These are phyloP conservation scores for Eudorcas thomsonii DNA, from an alignment of 2,113 vertebrate species.

Conservation along the genomic window DNA sequence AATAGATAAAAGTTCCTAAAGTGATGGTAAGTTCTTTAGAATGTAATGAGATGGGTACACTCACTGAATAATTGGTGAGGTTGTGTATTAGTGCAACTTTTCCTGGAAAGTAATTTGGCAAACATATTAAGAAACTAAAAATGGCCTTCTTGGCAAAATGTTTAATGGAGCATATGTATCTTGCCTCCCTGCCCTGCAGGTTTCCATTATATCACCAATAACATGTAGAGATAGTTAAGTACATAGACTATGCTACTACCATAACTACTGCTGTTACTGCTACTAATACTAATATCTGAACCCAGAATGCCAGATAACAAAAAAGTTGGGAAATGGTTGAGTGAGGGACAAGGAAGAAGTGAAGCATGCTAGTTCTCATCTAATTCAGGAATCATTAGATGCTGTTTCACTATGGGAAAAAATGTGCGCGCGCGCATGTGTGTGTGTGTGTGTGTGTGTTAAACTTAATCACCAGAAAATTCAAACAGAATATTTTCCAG, in stretches of 20 bases:
- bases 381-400: not conserved
- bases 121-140: not conserved
- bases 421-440: not conserved
- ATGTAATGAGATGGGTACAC: too few relatives aligned
- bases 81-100: not conserved
- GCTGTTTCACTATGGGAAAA: not conserved
- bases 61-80: not conserved
- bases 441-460: not conserved
- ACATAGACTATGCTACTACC: not conserved
- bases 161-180: not conserved
- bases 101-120: not conserved
- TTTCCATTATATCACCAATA: not conserved
- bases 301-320: not conserved
- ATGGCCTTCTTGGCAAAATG: not conserved
- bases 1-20: not conserved
- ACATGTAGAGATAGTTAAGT: not conserved
- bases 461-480: not conserved
- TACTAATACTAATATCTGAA: not conserved
- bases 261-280: not conserved
- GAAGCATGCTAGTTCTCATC: not conserved
- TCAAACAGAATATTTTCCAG: not conserved
- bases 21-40: not conserved
- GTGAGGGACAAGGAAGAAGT: not conserved
- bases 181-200: not conserved
- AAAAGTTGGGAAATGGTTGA: not conserved